A percentile compares a stretch with the other conserved stretches of the same genome.
phyloP scores from a whole-genome alignment of 2,797 vertebrate genomes.

The Phoeniculus purpureus region DNA sequence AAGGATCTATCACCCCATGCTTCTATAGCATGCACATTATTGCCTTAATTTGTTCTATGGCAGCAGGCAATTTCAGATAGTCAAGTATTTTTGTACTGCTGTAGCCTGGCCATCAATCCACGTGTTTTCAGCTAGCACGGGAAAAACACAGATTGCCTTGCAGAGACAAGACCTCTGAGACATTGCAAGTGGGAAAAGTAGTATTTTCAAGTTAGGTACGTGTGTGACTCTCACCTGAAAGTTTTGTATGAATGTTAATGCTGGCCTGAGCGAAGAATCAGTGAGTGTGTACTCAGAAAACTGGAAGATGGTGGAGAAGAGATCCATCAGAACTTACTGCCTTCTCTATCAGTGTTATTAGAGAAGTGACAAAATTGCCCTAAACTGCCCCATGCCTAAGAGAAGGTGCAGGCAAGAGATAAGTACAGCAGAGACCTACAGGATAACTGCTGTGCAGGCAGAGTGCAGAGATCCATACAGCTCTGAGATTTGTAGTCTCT shows the following conservation, averaged over 20 bases:
- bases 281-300: background rate
- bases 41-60: conserved; percentile 27
- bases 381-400: background rate
- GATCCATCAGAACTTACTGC: background rate
- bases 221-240: background rate
- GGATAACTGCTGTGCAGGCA: background rate
- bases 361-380: background rate
- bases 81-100: background rate
- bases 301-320: background rate
- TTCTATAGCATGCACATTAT: background rate
- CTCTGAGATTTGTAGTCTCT: background rate
- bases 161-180: background rate
- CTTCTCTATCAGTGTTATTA: background rate
- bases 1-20: background rate
- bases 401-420: background rate
- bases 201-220: background rate
- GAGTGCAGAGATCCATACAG: background rate
- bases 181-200: background rate
- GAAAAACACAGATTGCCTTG: background rate
- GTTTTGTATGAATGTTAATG: background rate
- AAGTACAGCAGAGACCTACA: background rate
- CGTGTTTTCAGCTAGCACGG: background rate
- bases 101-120: background rate
- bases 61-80: conserved; percentile 45
- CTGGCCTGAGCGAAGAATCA: background rate